phyloP scores from a whole-genome alignment of 2,888 invertebrate genomes.

The Andricus curvator region DNA sequence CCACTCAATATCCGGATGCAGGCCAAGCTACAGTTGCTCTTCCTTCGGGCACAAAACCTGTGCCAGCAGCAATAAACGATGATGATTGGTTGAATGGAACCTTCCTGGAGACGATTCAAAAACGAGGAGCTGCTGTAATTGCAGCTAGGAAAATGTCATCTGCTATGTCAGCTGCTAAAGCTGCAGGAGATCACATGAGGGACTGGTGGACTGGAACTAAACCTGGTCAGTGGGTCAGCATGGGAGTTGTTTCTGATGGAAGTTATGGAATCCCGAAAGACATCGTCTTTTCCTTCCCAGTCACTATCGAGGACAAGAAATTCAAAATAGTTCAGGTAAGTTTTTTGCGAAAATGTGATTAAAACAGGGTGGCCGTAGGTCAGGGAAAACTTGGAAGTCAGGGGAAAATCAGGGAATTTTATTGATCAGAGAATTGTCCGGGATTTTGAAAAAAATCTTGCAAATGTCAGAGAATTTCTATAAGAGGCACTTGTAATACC shows the following conservation, averaged over 20 bases:
- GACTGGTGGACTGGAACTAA: conserved; percentile 96
- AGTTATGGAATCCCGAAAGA: conserved; percentile 95
- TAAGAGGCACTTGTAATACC: no score
- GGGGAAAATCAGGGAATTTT: no score
- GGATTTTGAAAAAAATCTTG: no score
- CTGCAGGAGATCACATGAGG: conserved; percentile 98
- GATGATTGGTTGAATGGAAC: conserved; percentile 88
- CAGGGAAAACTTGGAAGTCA: no score
- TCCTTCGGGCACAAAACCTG: conserved; percentile 81
- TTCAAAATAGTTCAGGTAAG: conserved; percentile 90
- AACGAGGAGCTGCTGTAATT: conserved; percentile 98
- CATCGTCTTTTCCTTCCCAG: conserved; percentile 97
- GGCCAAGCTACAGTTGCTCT: conserved; percentile 84
- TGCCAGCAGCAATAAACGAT: conserved; percentile 88
- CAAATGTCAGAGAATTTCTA: no score
- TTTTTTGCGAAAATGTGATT: background rate
- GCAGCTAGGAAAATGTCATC: conserved; percentile 98
- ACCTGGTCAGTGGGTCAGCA: conserved; percentile 90
- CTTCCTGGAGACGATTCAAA: conserved; percentile 96
- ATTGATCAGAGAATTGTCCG: no score
- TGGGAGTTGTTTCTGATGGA: conserved; percentile 98
- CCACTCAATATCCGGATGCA: conserved; percentile 98
- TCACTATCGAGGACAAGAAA: conserved; percentile 87
- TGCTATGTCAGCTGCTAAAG: conserved; percentile 99
- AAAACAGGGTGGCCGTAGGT: background rate